Percentiles rank a stretch among this genome's conserved stretches.
These are phyloP conservation scores for Phocoena phocoena DNA, from an alignment of 2,113 vertebrate genomes.

Conservation along the genomic window DNA sequence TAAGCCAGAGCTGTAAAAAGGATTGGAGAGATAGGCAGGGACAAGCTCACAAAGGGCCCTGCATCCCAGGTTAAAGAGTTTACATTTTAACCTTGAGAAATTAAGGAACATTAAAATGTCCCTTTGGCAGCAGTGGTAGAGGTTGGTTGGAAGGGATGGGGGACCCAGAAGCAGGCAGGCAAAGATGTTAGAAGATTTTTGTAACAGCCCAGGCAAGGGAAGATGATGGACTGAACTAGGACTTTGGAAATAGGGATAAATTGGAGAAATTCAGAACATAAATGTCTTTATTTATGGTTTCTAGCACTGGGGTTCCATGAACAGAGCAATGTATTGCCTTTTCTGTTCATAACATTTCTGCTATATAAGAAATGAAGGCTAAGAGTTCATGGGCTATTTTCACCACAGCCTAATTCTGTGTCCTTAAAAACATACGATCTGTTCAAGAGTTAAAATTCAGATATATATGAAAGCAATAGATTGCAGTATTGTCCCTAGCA, in stretches of 20 bases:
- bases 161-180: not conserved
- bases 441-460: not conserved
- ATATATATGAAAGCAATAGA: not conserved
- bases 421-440: not conserved
- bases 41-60: not conserved
- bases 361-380: not conserved
- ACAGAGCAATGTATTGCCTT: not conserved
- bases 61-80: not conserved
- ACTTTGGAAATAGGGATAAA: not conserved
- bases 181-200: not conserved
- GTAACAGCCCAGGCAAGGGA: not conserved
- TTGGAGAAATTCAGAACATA: not conserved
- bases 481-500: not conserved
- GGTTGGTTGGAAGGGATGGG: not conserved
- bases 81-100: not conserved
- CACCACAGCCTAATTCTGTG: not conserved
- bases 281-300: not conserved
- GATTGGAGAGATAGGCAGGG: not conserved
- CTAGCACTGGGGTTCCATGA: not conserved
- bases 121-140: not conserved
- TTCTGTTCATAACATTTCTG: not conserved
- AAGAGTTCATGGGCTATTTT: not conserved
- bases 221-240: not conserved
- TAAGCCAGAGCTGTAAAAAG: not conserved
- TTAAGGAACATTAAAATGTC: not conserved